A percentile compares a stretch with the other conserved stretches of the same genome.
Evolutionary conservation across 1,140 invertebrate species (phyloP).

Genomic region (Drosophila pectinifera): DNA sequence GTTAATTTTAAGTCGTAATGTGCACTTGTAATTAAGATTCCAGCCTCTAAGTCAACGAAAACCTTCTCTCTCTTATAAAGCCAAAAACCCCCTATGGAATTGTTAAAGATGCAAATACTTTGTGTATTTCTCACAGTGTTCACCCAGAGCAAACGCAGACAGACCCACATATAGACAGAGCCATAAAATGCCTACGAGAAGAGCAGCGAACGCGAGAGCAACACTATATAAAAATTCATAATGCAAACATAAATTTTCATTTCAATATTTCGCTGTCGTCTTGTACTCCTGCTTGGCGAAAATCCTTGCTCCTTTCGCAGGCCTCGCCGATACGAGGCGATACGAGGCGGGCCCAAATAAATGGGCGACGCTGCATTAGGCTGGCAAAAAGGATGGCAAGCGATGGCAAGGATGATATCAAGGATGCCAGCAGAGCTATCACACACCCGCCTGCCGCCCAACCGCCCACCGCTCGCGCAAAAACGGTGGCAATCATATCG

Average conservation of each 20-base stretch:
- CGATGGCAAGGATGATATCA: constrained; percentile 49
- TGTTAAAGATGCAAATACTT: no score
- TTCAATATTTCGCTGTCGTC: constrained; percentile 81
- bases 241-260: constrained; percentile 85
- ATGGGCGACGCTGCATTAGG: constrained; percentile 69
- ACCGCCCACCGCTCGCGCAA: constrained; percentile 10
- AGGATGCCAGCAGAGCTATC: constrained; percentile 28
- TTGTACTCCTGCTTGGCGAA: constrained; percentile 57
- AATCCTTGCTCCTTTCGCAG: constrained; percentile 37
- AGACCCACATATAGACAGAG: constrained; percentile 51
- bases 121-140: constrained; percentile 1
- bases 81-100: no score
- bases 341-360: constrained; percentile 44
- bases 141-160: constrained; percentile 8
- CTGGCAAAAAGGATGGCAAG: constrained; percentile 40
- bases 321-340: not conserved
- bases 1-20: not conserved
- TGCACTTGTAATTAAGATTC: not conserved
- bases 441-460: constrained; percentile 2
- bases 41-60: no score
- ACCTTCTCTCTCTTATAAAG: not conserved
- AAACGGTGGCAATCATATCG: constrained; percentile 64
- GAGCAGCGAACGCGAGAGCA: constrained; percentile 40
- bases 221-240: constrained; percentile 85
- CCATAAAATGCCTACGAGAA: constrained; percentile 78